phyloP scores from a whole-genome alignment of 2,888 invertebrate species.

The Pediacus dermestoides region DNA sequence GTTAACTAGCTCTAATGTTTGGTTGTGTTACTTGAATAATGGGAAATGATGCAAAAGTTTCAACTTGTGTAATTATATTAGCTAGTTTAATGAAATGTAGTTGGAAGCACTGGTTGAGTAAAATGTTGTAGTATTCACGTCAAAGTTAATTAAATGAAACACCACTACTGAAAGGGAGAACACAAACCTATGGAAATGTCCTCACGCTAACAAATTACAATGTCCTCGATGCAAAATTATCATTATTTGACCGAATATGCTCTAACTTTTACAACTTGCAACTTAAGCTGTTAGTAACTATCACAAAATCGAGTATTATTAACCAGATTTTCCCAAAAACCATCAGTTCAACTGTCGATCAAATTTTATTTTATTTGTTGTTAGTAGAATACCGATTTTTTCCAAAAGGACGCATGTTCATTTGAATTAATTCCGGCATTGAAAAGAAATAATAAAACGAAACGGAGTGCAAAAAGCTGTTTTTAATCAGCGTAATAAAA shows the following conservation, averaged over 20 bases:
- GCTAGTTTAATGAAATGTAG: not conserved
- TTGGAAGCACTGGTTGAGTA: conserved; percentile 7
- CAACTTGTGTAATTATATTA: too few species aligned
- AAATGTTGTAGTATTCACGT: conserved; percentile 14
- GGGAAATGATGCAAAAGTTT: too few species aligned
- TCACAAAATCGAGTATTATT: too few species aligned
- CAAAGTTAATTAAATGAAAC: conserved; percentile 16
- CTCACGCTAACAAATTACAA: conserved; percentile 15
- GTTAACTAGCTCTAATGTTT: too few species aligned
- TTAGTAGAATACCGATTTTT: too few species aligned
- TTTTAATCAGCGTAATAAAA: conserved; percentile 14
- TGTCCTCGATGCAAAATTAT: conserved; percentile 12
- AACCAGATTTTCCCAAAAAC: too few species aligned
- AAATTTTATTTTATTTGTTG: too few species aligned
- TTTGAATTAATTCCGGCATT: conserved; percentile 6
- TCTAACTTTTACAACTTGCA: conserved; percentile 11
- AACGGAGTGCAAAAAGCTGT: conserved; percentile 13
- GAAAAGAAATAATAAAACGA: conserved; percentile 4
- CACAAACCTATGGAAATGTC: conserved; percentile 13
- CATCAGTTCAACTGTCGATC: too few species aligned
- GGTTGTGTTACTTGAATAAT: too few species aligned
- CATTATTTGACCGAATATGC: conserved; percentile 14
- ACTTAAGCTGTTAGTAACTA: too few species aligned
- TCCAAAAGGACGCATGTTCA: not conserved
- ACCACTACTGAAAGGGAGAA: conserved; percentile 14